Conservation (phyloP, 2,797 vertebrate genomes). For the Halcyon leucocephala region DNA sequence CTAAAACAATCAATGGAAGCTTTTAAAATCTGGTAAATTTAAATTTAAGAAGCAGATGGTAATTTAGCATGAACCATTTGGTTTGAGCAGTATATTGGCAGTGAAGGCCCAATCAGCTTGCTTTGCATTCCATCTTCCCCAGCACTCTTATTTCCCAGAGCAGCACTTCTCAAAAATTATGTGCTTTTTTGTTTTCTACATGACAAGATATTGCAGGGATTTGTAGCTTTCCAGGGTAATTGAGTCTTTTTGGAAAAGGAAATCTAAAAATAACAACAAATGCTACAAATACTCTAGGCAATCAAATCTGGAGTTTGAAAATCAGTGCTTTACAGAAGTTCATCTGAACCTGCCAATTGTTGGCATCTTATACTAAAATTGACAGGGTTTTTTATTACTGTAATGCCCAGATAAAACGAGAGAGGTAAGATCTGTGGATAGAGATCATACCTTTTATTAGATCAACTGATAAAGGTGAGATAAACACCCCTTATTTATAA, state of each 20-base stretch:
- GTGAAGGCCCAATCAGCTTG: slow-evolving; percentile 49
- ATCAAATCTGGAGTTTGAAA: slow-evolving; percentile 24
- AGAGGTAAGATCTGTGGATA: neutral
- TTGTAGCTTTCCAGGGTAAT: slow-evolving; percentile 56
- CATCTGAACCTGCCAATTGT: neutral
- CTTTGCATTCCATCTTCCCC: slow-evolving; percentile 32
- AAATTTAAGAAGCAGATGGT: slow-evolving; percentile 64
- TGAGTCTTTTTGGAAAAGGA: slow-evolving; percentile 15
- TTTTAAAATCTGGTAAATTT: slow-evolving; percentile 56
- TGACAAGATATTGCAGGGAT: slow-evolving; percentile 54
- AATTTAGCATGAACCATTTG: slow-evolving; percentile 68
- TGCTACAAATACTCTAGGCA: neutral
- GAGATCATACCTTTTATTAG: neutral
- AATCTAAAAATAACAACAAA: slow-evolving; percentile 45
- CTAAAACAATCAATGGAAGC: slow-evolving; percentile 57
- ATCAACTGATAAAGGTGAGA: neutral
- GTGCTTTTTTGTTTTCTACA: slow-evolving; percentile 43
- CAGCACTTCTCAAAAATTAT: slow-evolving; percentile 57
- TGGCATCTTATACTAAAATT: neutral
- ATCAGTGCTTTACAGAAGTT: neutral
- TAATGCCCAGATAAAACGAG: neutral
- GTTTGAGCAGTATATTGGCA: slow-evolving; percentile 64
- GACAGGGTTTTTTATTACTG: neutral
- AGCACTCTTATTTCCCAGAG: slow-evolving; percentile 59
- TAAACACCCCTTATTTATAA: neutral